These are phyloP conservation scores for Cataglyphis altisquamis DNA, from an alignment of 2,888 invertebrate species.

Conservation along the genomic window DNA sequence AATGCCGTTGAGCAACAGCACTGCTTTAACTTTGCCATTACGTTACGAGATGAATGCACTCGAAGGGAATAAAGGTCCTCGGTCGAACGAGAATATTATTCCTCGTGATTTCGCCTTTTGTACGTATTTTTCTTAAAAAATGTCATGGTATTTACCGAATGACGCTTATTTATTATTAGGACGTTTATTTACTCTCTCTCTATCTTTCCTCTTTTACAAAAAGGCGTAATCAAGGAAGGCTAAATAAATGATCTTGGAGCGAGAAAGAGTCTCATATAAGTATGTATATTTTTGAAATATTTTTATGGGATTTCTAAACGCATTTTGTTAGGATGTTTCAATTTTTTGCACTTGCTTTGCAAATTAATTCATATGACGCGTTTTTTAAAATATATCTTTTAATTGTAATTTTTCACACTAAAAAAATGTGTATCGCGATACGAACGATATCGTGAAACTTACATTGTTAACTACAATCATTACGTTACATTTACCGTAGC, in stretches of 20 bases:
- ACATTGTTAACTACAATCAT: not conserved
- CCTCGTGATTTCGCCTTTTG: constrained; percentile 39
- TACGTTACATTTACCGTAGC: not conserved
- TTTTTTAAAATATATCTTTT: not conserved
- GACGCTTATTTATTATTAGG: constrained; percentile 41
- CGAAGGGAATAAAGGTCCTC: constrained; percentile 42
- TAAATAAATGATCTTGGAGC: constrained; percentile 1
- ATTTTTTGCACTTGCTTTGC: not conserved
- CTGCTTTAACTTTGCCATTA: constrained; percentile 38
- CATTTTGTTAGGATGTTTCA: constrained; percentile 9
- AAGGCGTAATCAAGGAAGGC: not conserved
- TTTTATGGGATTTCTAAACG: not conserved
- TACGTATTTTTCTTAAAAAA: constrained; percentile 3
- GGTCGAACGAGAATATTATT: constrained; percentile 46
- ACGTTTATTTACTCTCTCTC: not conserved
- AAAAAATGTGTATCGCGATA: not conserved
- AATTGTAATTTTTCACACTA: not conserved
- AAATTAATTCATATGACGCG: not conserved
- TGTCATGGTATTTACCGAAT: constrained; percentile 18
- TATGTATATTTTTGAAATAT: not conserved
- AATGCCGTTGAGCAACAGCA: constrained; percentile 44
- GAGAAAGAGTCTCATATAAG: no score
- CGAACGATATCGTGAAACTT: not conserved
- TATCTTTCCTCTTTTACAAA: constrained; percentile 1
- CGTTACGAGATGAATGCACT: constrained; percentile 39